phyloP scores from a whole-genome alignment of 2,797 vertebrate species.

The Phalloptychus januarius region DNA sequence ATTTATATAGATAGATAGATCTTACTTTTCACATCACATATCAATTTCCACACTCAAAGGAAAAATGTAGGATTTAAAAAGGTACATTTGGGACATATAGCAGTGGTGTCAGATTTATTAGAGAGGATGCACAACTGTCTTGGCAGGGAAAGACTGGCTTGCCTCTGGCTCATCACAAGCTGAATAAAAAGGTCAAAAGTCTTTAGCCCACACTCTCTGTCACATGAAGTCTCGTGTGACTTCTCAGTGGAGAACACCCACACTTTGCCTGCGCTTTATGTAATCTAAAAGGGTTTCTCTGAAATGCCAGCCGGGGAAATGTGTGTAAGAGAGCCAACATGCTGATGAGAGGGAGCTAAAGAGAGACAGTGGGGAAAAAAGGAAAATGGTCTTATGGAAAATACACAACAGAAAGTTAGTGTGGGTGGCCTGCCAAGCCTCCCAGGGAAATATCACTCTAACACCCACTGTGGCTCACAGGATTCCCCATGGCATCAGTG shows the following conservation, averaged over 20 bases:
- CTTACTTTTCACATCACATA: background rate
- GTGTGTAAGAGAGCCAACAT: slow-evolving; percentile 57
- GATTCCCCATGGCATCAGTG: slow-evolving; percentile 54
- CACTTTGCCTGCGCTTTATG: slow-evolving; percentile 52
- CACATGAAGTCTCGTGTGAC: slow-evolving; percentile 60
- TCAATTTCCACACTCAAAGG: slow-evolving; percentile 3
- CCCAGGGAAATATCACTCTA: slow-evolving; percentile 61
- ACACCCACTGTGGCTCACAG: slow-evolving; percentile 56
- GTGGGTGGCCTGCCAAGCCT: slow-evolving; percentile 70
- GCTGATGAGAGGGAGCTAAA: slow-evolving; percentile 36
- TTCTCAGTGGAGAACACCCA: slow-evolving; percentile 57
- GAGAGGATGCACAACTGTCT: slow-evolving; percentile 26
- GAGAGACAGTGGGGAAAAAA: slow-evolving; percentile 23
- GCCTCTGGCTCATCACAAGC: slow-evolving; percentile 46
- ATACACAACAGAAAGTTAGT: slow-evolving; percentile 64
- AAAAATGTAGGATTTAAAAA: slow-evolving; percentile 9
- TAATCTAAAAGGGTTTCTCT: slow-evolving; percentile 72
- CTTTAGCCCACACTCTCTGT: slow-evolving; percentile 60
- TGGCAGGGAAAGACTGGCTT: slow-evolving; percentile 38
- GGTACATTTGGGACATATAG: slow-evolving; percentile 9
- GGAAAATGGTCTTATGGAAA: slow-evolving; percentile 50
- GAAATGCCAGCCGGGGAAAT: slow-evolving; percentile 54
- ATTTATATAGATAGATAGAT: background rate
- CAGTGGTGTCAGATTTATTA: slow-evolving; percentile 41
- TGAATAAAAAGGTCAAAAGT: slow-evolving; percentile 61